Evolutionary conservation across 2,113 vertebrate species (phyloP).

Genomic region (Amphiprion percula): DNA sequence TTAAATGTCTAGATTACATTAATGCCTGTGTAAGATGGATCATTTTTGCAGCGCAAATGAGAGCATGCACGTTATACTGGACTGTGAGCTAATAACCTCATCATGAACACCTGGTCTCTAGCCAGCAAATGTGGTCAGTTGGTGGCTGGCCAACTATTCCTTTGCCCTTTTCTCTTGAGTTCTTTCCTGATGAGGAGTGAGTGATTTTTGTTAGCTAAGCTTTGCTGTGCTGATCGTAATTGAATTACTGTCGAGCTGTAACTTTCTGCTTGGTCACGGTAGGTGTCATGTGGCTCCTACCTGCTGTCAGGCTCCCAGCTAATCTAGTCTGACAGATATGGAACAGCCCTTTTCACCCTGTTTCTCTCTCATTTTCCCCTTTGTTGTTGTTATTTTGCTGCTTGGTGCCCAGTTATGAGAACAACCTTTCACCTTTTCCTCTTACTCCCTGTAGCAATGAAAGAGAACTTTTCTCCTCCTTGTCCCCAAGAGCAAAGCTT

Average conservation of each 20-base stretch:
- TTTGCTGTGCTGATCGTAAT: conserved; percentile 68
- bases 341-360: conserved; percentile 69
- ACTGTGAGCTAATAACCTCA: conserved; percentile 67
- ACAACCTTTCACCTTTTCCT: conserved; percentile 73
- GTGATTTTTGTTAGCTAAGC: conserved; percentile 75
- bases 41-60: conserved; percentile 42
- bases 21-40: conserved; percentile 27
- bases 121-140: conserved; percentile 78
- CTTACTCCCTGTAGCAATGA: conserved; percentile 66
- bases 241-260: conserved; percentile 66
- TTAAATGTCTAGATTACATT: conserved; percentile 3
- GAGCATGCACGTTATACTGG: conserved; percentile 46
- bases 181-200: conserved; percentile 72
- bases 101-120: conserved; percentile 59
- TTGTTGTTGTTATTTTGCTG: conserved; percentile 75
- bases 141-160: conserved; percentile 65
- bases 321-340: conserved; percentile 80
- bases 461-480: conserved; percentile 52
- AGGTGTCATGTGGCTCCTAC: conserved; percentile 72
- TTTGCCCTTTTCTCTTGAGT: conserved; percentile 73
- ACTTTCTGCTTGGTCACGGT: conserved; percentile 77
- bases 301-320: conserved; percentile 65
- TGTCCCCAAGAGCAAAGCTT: conserved; percentile 60
- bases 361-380: conserved; percentile 69
- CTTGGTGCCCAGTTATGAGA: conserved; percentile 69